These are phyloP conservation scores for Apaloderma vittatum DNA, from an alignment of 2,113 vertebrate genomes.

Conservation along the genomic window DNA sequence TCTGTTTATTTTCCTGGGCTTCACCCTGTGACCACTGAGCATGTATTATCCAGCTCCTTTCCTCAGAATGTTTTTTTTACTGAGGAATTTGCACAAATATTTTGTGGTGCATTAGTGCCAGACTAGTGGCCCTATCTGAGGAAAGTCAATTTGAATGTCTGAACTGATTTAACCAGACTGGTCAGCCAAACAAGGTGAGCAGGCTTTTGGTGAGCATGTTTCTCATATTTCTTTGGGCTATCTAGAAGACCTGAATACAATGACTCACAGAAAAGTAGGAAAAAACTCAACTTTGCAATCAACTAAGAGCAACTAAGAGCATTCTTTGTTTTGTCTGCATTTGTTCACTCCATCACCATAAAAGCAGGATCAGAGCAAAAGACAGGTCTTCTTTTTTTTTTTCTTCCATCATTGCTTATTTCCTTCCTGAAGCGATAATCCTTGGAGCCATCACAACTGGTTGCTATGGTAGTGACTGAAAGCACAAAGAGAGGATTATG, in stretches of 20 bases:
- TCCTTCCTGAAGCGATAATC: slow-evolving; percentile 45
- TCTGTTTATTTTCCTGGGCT: neutral
- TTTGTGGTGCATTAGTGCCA: neutral
- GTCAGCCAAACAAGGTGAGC: slow-evolving; percentile 50
- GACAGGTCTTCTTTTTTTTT: neutral
- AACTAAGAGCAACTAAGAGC: neutral
- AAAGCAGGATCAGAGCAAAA: slow-evolving; percentile 23
- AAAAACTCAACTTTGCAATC: slow-evolving; percentile 7
- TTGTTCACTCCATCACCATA: neutral
- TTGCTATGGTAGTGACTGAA: slow-evolving; percentile 65
- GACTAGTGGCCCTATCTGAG: neutral
- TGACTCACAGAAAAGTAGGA: slow-evolving; percentile 14
- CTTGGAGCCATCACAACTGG: slow-evolving; percentile 29
- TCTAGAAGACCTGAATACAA: neutral
- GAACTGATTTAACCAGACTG: neutral
- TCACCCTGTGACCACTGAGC: neutral
- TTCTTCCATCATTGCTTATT: slow-evolving; percentile 10
- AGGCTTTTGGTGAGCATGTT: neutral
- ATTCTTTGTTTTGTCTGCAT: neutral
- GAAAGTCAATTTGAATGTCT: neutral
- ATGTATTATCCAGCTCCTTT: neutral
- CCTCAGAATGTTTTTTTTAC: neutral
- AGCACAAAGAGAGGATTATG: slow-evolving; percentile 57
- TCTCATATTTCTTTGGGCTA: neutral
- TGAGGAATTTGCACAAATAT: slow-evolving; percentile 1